Base-by-base conservation (phyloP, 2,888 invertebrate species). In the Merodon equestris region DNA sequence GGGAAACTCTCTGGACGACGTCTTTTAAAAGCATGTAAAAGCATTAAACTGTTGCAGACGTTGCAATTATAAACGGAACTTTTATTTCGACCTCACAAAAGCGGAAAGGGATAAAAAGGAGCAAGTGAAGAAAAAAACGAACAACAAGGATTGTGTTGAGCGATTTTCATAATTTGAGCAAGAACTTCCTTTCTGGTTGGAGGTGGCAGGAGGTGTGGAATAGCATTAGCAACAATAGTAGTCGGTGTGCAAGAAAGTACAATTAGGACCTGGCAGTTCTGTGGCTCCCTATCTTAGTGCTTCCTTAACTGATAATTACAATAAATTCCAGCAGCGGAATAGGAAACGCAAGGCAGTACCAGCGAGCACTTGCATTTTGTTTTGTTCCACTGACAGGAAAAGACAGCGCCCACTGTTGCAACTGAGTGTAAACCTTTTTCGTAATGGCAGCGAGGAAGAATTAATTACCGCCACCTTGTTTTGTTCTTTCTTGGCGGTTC, bases 221-320 rank as follows among this genome's bases (percentile, higher is more conserved):
- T 36, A 38, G 17, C 17, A n/a, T n/a, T 10, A 36, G 10, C 40
- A 40, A 40, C n/a, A 19, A 5, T 9, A 10, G 12, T 10, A n/a
- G 1, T 15, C 17, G 27, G 45, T 13, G 19, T 54, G 40, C 4
- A 58, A 54, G 57, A 70, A 75, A 64, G 75, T 54, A 64, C 75
- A 75, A 75, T 75, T 70, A 75, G 53, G 40, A 74, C 67, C 70
- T 63, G 75, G 64, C 63, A 63, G 70, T 64, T 64, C 64, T 17
- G 56, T 74, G 27, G 3, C 2, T 74, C 61, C 68, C 61, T 51
- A 36, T 38, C 9, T 48, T 44, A 1, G 34, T 63, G 45, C 47
- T 44, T 66, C 44, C 45, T 56, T 53, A 51, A 51, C 74, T 68
- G 68, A 61, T 68, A 68, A 74, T 74, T 74, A 63, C 51, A 57